Conservation (phyloP, 37 sponge, comb jelly and placozoan genomes). For the Halichondria panicea region DNA sequence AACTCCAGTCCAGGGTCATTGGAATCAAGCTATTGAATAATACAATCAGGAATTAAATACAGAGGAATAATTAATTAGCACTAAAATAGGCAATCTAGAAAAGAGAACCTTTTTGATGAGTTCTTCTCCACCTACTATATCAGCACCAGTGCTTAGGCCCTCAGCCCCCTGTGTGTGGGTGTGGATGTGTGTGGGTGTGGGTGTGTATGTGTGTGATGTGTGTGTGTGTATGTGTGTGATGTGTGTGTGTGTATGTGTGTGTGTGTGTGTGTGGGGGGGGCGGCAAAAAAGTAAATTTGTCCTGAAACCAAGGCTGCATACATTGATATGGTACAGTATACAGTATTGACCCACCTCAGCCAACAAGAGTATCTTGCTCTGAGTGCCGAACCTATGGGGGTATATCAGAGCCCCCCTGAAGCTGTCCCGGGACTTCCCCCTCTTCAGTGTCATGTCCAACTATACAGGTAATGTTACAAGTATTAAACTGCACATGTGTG, state of each 20-base stretch:
- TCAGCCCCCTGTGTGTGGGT: neutral
- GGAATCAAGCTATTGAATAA: no score
- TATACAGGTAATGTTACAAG: no score
- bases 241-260: neutral
- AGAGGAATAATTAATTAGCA: neutral
- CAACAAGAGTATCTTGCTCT: slow-evolving; percentile 42
- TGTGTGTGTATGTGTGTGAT: neutral
- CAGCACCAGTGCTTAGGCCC: slow-evolving; percentile 21
- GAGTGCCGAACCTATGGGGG: slow-evolving; percentile 55
- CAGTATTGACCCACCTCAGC: slow-evolving; percentile 63
- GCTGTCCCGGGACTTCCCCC: slow-evolving; percentile 32
- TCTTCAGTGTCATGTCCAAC: slow-evolving; percentile 27
- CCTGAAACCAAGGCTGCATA: no score
- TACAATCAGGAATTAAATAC: neutral
- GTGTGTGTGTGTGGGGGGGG: neutral
- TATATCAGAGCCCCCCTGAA: slow-evolving; percentile 55
- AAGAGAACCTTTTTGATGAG: slow-evolving; percentile 29
- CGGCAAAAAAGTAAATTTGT: no score
- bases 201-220: neutral
- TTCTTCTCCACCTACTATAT: slow-evolving; percentile 51
- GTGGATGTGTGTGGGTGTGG: neutral
- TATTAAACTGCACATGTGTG: no score
- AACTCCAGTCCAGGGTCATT: slow-evolving; percentile 14
- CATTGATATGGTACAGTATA: no score
- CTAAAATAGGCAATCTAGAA: neutral